phyloP scores from a whole-genome alignment of 2,113 vertebrate genomes.

The Alligator mississippiensis region DNA sequence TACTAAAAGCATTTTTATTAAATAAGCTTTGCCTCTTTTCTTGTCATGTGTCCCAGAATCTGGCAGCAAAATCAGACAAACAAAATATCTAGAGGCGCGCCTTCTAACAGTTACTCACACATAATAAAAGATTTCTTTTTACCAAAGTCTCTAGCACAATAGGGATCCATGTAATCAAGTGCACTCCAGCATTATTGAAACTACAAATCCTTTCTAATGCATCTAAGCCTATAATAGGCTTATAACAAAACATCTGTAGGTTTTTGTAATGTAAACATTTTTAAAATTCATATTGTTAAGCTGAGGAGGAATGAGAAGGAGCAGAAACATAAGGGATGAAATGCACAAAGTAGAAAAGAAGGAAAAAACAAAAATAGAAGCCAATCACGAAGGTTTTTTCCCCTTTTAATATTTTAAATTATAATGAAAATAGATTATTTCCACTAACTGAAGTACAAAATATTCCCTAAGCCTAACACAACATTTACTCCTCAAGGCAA shows the following conservation, averaged over 20 bases:
- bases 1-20: fast-evolving
- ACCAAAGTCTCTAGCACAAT: fast-evolving
- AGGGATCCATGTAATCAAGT: fast-evolving
- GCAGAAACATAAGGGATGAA: no score
- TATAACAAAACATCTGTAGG: fast-evolving
- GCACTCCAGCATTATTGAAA: fast-evolving
- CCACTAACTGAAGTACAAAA: not conserved
- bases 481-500: not conserved
- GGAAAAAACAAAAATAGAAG: not conserved
- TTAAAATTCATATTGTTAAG: fast-evolving
- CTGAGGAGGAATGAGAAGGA: not conserved
- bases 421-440: not conserved
- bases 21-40: fast-evolving
- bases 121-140: fast-evolving
- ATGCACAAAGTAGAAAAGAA: not conserved
- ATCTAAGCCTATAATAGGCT: fast-evolving
- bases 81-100: not conserved
- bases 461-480: not conserved
- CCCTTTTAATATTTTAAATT: not conserved
- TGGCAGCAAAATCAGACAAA: not conserved
- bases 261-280: fast-evolving
- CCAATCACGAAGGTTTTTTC: not conserved
- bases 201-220: fast-evolving
- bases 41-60: fast-evolving
- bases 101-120: not conserved